phyloP scores from a whole-genome alignment of 1,140 invertebrate species.

The Battus philenor region DNA sequence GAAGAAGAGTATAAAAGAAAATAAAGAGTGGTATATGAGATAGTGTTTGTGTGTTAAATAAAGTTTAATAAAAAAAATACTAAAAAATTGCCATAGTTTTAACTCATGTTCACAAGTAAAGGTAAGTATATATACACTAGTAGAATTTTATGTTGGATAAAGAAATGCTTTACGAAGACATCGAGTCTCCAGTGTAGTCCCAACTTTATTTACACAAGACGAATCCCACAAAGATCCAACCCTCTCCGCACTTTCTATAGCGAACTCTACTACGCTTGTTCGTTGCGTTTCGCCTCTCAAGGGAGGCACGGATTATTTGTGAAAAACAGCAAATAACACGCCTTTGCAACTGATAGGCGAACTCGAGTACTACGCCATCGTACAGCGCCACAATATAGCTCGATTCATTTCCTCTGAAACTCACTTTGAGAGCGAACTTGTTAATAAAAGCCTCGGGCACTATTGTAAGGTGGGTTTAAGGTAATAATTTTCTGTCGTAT shows the following conservation, averaged over 20 bases:
- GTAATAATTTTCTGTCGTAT: conserved; percentile 12
- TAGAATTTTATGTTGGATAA: too few relatives aligned
- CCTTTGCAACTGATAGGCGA: conserved; percentile 56
- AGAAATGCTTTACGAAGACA: too few relatives aligned
- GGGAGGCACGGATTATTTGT: conserved; percentile 39
- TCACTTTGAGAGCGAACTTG: conserved; percentile 39
- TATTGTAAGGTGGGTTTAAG: conserved; percentile 16
- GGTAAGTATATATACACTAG: too few relatives aligned
- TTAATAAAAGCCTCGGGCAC: conserved; percentile 24
- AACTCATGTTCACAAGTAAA: too few relatives aligned
- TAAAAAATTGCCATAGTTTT: too few relatives aligned
- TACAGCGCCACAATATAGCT: conserved; percentile 38
- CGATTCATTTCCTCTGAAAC: conserved; percentile 54
- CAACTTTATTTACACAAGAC: conserved; percentile 40
- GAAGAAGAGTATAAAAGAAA: too few relatives aligned
- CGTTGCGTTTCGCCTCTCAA: conserved; percentile 22
- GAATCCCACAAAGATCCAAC: conserved; percentile 34
- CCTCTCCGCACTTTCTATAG: conserved; percentile 33
- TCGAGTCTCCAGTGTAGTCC: conserved; percentile 17
- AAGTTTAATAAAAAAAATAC: too few relatives aligned
- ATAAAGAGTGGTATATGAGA: too few relatives aligned
- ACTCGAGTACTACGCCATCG: conserved; percentile 31
- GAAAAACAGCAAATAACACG: conserved; percentile 55
- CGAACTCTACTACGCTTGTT: conserved; percentile 23
- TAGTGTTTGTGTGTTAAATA: too few relatives aligned